Evolutionary conservation across 2,888 invertebrate genomes (phyloP).

Genomic region (Aspidiotus rigidus): DNA sequence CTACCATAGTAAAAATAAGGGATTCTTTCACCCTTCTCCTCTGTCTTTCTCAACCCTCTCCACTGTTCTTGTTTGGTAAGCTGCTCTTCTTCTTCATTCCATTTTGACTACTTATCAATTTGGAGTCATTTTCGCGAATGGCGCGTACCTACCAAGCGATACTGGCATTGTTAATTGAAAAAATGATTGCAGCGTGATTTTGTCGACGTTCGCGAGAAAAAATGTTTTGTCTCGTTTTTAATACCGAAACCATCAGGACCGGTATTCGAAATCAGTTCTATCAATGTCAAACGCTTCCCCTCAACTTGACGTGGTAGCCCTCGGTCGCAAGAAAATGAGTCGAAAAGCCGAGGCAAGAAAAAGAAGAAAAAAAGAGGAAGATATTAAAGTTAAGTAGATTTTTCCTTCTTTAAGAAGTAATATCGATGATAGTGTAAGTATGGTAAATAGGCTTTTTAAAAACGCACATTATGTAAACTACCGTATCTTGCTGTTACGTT

Average conservation of each 20-base stretch:
- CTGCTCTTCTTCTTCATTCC: background rate
- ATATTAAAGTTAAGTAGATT: slow-evolving; percentile 28
- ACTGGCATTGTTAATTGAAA: slow-evolving; percentile 21
- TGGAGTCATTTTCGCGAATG: slow-evolving; percentile 24
- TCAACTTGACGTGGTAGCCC: background rate
- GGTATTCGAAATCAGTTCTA: background rate
- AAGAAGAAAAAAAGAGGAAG: background rate
- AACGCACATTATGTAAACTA: slow-evolving; percentile 1
- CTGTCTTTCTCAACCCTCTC: background rate
- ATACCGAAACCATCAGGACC: background rate
- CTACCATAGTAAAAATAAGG: slow-evolving; percentile 29
- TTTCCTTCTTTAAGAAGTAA: background rate
- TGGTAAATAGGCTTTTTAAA: slow-evolving; percentile 16
- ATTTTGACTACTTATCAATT: slow-evolving; percentile 31
- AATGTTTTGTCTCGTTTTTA: background rate
- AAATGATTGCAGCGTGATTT: slow-evolving; percentile 24
- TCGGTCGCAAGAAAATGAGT: background rate
- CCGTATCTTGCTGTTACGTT: background rate
- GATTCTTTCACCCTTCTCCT: slow-evolving; percentile 19
- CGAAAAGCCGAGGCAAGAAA: background rate
- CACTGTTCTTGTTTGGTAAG: too few relatives aligned
- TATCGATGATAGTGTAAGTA: slow-evolving; percentile 19
- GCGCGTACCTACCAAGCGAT: background rate
- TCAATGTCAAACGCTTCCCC: background rate
- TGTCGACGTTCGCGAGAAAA: background rate